Evolutionary conservation across 1,140 invertebrate genomes (phyloP), one percentile per base, ranked within the genome.

Genomic region (Temnothorax nylanderi): DNA sequence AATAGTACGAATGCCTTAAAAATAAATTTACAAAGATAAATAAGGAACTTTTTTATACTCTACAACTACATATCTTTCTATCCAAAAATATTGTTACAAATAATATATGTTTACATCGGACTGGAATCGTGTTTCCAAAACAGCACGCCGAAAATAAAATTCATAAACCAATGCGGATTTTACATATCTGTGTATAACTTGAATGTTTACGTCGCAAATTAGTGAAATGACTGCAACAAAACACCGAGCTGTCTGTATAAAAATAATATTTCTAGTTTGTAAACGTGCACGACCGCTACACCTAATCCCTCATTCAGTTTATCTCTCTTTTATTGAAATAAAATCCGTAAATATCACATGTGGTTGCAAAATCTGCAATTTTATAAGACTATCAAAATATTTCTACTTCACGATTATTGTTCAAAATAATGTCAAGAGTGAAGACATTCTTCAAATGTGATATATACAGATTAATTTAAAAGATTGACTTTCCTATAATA

Each of bases 121-220:
- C 21, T 51, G 8, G 1, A 21, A 65, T 65, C 7, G 11, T 78
- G 3, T 37, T 44, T 78, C 11, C 58, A 34, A 78, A 78, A 47
- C 18, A 32, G 8, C 21, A 8, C 8, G 26, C 1, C 3, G 0
- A 65, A 78, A 77, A 77, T 78, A 65, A n/a, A 78, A 78, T 34
- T 77, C 26, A 64, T 78, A 65, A 65, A 78, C 60, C 7, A 78
- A n/a, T 65, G 26, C 18, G 18, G 0, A 78, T 65, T 78, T 78
- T 78, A 65, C 58, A 65, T 47, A 65, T 64, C 26, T 18, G 2
- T 32, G 44, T 49, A 34, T 44, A 78, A 78, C 41, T 78, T 64
- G 26, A n/a, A 78, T 65, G 41, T 78, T 64, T 2, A 34, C 44
- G 11, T 49, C 11, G 60, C 41, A 78, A 65, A 78, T 65, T 78